Conservation (phyloP, 2,113 vertebrate species). For the Dromas ardeola region DNA sequence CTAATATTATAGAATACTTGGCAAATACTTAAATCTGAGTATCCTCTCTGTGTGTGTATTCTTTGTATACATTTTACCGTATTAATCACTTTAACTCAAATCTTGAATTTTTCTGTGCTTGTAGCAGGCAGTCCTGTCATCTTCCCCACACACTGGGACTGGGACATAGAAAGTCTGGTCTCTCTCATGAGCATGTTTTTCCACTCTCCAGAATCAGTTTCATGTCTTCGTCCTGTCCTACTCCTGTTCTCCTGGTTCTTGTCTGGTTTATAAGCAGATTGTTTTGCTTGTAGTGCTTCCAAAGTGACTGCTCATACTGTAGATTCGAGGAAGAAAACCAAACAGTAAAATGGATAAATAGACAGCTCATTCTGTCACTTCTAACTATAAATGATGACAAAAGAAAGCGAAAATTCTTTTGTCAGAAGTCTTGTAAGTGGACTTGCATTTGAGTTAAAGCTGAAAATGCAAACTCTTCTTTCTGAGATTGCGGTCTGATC, state of each 20-base stretch:
- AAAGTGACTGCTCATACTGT: slow-evolving; percentile 30
- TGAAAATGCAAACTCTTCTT: neutral
- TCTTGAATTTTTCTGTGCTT: neutral
- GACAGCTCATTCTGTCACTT: slow-evolving; percentile 4
- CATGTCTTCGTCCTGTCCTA: neutral
- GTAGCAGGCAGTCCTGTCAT: neutral
- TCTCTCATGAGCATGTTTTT: neutral
- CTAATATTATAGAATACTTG: neutral
- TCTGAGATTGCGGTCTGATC: neutral
- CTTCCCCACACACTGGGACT: neutral
- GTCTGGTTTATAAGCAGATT: slow-evolving; percentile 45
- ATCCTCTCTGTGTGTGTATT: neutral
- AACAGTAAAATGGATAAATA: slow-evolving; percentile 18
- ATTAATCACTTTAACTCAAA: neutral
- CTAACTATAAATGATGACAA: slow-evolving; percentile 25
- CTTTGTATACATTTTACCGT: neutral
- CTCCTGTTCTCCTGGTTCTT: slow-evolving; percentile 8
- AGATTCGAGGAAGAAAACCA: neutral
- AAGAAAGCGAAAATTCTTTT: neutral
- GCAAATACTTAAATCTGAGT: neutral
- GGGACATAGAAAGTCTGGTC: neutral
- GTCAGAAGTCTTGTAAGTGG: neutral
- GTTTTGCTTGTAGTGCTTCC: slow-evolving; percentile 54
- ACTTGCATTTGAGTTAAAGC: neutral
- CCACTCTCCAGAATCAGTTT: neutral